These are phyloP conservation scores for Neelides folsomi DNA, from an alignment of 2,888 invertebrate genomes.

Conservation along the genomic window DNA sequence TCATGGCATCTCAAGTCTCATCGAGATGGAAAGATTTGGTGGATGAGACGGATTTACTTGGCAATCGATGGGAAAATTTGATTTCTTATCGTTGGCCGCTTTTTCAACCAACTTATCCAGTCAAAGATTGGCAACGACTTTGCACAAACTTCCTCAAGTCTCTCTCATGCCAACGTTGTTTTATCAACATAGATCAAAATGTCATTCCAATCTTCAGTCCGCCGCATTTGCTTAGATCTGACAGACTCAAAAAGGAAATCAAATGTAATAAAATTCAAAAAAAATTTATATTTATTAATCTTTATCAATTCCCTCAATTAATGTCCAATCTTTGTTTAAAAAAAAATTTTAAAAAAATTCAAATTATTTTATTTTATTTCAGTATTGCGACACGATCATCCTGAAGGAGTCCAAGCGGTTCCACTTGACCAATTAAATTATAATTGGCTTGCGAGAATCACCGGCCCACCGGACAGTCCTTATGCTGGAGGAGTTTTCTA, in stretches of 20 bases:
- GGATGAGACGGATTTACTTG: slow-evolving; percentile 58
- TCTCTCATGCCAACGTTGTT: too few species aligned
- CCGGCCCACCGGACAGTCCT: slow-evolving; percentile 80
- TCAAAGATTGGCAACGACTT: slow-evolving; percentile 41
- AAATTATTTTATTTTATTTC: neutral
- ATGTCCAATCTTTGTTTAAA: neutral
- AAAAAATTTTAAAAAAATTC: neutral
- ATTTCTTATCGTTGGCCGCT: slow-evolving; percentile 72
- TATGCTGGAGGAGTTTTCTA: slow-evolving; percentile 90
- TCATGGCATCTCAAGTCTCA: slow-evolving; percentile 77
- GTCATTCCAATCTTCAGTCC: slow-evolving; percentile 12
- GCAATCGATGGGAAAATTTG: slow-evolving; percentile 62
- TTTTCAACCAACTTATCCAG: slow-evolving; percentile 56
- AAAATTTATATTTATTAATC: too few species aligned
- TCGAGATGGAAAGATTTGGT: slow-evolving; percentile 69
- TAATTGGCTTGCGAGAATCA: slow-evolving; percentile 88
- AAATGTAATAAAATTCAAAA: slow-evolving; percentile 24
- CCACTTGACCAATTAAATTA: slow-evolving; percentile 67
- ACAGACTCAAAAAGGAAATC: slow-evolving; percentile 27
- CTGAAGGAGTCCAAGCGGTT: slow-evolving; percentile 69
- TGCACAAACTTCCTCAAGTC: slow-evolving; percentile 41
- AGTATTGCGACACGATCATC: slow-evolving; percentile 60
- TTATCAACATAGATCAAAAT: too few species aligned
- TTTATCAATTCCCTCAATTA: too few species aligned
- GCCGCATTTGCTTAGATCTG: slow-evolving; percentile 21